Base-by-base conservation (phyloP, 2,888 invertebrate species). In the Phengaris arion region DNA sequence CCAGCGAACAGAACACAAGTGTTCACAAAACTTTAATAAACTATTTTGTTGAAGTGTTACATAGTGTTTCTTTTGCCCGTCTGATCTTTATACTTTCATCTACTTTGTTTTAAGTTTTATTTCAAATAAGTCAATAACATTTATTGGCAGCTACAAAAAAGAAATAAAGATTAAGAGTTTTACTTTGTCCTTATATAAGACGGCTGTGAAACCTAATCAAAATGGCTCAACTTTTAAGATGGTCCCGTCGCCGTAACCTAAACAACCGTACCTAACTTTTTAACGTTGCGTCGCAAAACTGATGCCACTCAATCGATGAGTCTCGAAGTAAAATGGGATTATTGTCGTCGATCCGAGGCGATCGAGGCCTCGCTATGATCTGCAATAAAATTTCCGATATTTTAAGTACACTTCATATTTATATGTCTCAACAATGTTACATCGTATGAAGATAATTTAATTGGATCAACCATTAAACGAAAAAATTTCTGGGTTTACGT, bases 281-380 rank as follows among this genome's bases (percentile, higher is more conserved):
- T 74, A 85, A 81, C 83, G 81, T 83, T 76, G 35, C 48, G 6
- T 64, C 64, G 82, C 84, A 84, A 64, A 74, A 74, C 64, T 51
- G 74, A 64, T 54, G 74, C 10, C n/a, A 85, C 85, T 83, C 85
- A 88, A 89, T 87, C 84, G 86, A 84, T 83, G 81, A 85, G 88
- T 87, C 86, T 88, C 85, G 85, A 84, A 87, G 87, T 85, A 85
- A 87, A 89, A 89, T 87, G 84, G 85, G 85, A 87, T 88, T 88
- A 87, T 88, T 88, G 88, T 86, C 86, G 85, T 84, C 89, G 88
- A 89, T 88, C 88, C 86, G 86, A 85, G 87, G 86, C 86, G 87
- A 86, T 84, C 86, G 83, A 84, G 83, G 85, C 84, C 84, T 35
- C 85, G 83, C 82, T 85, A 83, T 85, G 85, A 81, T 83, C 84